Conservation (phyloP, 2,888 invertebrate genomes). For the Camponotus fellah region DNA sequence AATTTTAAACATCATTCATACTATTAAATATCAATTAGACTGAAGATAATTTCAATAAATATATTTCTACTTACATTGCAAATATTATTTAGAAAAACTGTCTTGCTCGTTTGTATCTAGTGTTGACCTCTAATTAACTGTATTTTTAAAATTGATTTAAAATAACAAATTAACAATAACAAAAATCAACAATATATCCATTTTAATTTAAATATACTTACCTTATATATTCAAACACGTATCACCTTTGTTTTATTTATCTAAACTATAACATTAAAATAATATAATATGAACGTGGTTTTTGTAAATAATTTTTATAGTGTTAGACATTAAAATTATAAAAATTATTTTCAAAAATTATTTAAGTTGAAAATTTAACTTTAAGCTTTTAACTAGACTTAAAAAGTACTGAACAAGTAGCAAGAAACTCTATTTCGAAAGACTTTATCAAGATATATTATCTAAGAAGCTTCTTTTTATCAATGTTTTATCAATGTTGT, state of each 20-base stretch:
- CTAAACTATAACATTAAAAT: neutral
- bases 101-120: too few species aligned
- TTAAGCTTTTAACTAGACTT: neutral
- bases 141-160: constrained; percentile 2
- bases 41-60: too few species aligned
- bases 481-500: neutral
- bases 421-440: neutral
- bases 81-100: neutral
- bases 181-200: neutral
- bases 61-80: neutral
- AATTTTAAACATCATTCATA: neutral
- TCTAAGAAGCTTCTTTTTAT: constrained; percentile 15
- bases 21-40: neutral
- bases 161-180: neutral
- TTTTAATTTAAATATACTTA: constrained; percentile 11
- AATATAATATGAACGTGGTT: neutral
- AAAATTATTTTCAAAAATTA: neutral
- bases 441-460: neutral
- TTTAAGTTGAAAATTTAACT: neutral
- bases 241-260: neutral
- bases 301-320: too few species aligned
- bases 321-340: too few species aligned
- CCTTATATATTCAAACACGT: neutral
- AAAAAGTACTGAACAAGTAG: neutral
- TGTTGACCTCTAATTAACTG: neutral